phyloP scores from a whole-genome alignment of 2,113 vertebrate genomes.

The Hyla sarda region DNA sequence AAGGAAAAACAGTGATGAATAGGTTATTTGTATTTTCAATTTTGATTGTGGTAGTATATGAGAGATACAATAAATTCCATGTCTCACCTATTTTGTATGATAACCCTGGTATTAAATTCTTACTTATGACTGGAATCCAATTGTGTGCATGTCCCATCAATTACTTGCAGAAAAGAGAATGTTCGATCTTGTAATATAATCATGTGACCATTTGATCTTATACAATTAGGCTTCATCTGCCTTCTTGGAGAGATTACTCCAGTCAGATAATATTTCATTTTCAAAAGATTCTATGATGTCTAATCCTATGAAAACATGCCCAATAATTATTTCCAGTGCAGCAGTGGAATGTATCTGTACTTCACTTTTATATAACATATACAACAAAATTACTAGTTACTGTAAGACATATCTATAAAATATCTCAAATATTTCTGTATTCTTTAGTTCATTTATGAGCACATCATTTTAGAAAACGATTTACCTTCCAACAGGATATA shows the following conservation, averaged over 20 bases:
- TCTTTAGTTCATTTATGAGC: too few relatives aligned
- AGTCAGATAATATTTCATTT: slow-evolving; percentile 44
- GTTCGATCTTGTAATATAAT: neutral
- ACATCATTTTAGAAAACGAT: too few relatives aligned
- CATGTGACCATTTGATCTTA: slow-evolving; percentile 16
- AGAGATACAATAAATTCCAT: too few relatives aligned
- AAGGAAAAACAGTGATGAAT: too few relatives aligned
- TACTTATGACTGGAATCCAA: neutral
- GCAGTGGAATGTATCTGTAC: neutral
- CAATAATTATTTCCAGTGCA: slow-evolving; percentile 11
- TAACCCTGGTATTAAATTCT: neutral
- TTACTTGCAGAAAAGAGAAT: neutral
- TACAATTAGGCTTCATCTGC: slow-evolving; percentile 33
- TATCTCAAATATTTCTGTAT: neutral
- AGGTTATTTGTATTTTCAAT: too few relatives aligned
- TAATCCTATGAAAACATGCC: slow-evolving; percentile 19
- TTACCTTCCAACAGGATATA: too few relatives aligned
- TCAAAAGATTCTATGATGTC: slow-evolving; percentile 4
- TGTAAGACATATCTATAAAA: neutral
- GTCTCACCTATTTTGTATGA: too few relatives aligned
- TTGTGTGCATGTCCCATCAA: neutral
- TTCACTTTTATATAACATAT: slow-evolving; percentile 6
- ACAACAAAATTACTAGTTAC: neutral
- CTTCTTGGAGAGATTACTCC: slow-evolving; percentile 28
- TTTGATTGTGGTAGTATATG: too few relatives aligned